Evolutionary conservation across 2,888 invertebrate genomes (phyloP).

Genomic region (Epirrhoe alternata): DNA sequence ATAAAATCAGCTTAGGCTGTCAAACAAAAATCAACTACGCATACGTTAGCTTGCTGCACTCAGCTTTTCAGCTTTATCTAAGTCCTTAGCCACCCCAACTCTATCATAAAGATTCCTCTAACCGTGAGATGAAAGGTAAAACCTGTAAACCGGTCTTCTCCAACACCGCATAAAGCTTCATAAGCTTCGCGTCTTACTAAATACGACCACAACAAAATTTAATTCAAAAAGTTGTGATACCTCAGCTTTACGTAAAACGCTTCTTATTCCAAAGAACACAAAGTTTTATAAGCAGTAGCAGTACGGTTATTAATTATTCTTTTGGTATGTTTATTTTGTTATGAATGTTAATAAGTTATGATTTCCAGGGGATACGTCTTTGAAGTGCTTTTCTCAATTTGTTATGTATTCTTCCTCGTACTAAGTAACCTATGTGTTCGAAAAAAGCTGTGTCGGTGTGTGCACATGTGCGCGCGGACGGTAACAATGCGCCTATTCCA

Average conservation of each 20-base stretch:
- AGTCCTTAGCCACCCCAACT: background rate
- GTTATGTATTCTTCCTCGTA: background rate
- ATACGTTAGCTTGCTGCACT: background rate
- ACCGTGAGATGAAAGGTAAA: background rate
- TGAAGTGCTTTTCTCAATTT: background rate
- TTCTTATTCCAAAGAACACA: background rate
- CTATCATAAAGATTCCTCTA: background rate
- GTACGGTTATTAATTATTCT: background rate
- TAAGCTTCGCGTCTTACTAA: constrained; percentile 13
- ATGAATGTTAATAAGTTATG: background rate
- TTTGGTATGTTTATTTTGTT: background rate
- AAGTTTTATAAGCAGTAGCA: background rate
- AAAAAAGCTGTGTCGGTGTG: constrained; percentile 25
- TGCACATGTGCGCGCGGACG: constrained; percentile 37
- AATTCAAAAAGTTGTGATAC: constrained; percentile 25
- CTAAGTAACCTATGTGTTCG: constrained; percentile 18
- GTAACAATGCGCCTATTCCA: constrained; percentile 40
- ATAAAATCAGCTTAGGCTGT: background rate
- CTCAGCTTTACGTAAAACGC: constrained; percentile 13
- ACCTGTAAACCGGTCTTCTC: background rate
- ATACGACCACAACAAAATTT: constrained; percentile 7
- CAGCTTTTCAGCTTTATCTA: no score
- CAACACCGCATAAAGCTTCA: background rate
- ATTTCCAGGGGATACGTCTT: background rate
- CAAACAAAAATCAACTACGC: background rate